A percentile compares a stretch with the other conserved stretches of the same genome.
These are phyloP conservation scores for Halocaridina rubra DNA, from an alignment of 2,888 invertebrate species.

Conservation along the genomic window DNA sequence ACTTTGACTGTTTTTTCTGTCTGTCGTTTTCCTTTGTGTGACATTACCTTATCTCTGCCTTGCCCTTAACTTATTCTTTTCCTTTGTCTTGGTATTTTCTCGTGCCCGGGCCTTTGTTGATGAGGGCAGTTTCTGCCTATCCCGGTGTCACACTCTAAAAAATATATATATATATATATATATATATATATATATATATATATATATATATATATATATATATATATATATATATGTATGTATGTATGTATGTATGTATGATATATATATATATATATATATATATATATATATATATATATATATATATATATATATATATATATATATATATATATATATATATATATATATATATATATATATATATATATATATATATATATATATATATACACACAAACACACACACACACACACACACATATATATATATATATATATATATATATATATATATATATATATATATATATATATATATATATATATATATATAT, in stretches of 20 bases:
- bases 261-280: background rate
- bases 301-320: constrained; percentile 22
- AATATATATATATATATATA: background rate
- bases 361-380: constrained; percentile 7
- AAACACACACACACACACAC: background rate
- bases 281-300: background rate
- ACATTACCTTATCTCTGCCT: too few relatives aligned
- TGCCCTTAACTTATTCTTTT: too few relatives aligned
- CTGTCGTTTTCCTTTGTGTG: too few relatives aligned
- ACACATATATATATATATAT: background rate
- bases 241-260: background rate
- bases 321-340: background rate
- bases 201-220: constrained; percentile 3
- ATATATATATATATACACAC: background rate
- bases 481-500: background rate
- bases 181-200: background rate
- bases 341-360: background rate
- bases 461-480: background rate
- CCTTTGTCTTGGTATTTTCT: too few relatives aligned
- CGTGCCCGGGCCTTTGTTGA: too few relatives aligned
- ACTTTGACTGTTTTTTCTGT: too few relatives aligned
- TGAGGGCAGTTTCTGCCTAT: too few relatives aligned
- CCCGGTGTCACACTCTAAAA: too few relatives aligned
- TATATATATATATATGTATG: constrained; percentile 1
- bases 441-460: background rate